These are phyloP conservation scores for Silurus asotus DNA, from an alignment of 2,113 vertebrate genomes.

Conservation along the genomic window DNA sequence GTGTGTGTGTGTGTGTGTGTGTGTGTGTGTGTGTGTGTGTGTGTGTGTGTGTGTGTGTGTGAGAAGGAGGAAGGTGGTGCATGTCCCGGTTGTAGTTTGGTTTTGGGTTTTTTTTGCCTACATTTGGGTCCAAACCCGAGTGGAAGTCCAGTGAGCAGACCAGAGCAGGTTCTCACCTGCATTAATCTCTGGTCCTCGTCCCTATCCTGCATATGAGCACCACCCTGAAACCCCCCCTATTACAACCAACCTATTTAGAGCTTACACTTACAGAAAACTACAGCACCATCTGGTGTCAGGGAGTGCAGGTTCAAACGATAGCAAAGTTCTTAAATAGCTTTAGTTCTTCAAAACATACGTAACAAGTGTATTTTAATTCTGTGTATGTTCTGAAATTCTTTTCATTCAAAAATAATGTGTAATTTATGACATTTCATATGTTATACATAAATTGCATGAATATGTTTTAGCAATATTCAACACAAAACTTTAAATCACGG, in stretches of 20 bases:
- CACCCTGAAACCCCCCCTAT: constrained; percentile 65
- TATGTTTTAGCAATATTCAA: not conserved
- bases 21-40: constrained; percentile 12
- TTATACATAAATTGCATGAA: not conserved
- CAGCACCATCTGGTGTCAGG: constrained; percentile 27
- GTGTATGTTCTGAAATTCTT: too few species aligned
- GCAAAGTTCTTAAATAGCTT: constrained; percentile 12
- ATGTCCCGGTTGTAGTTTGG: constrained; percentile 56
- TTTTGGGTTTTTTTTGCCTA: not conserved
- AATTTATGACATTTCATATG: not conserved
- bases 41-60: constrained; percentile 57
- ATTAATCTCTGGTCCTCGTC: constrained; percentile 75
- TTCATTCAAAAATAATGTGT: not conserved
- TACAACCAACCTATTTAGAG: constrained; percentile 43
- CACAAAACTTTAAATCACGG: not conserved
- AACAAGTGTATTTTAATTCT: not conserved
- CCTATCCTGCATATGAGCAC: constrained; percentile 80
- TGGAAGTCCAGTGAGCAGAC: constrained; percentile 69
- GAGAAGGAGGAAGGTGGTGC: constrained; percentile 67
- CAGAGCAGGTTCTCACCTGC: constrained; percentile 76
- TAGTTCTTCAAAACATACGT: constrained; percentile 24
- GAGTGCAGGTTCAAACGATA: constrained; percentile 50
- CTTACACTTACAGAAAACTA: not conserved
- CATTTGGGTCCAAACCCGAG: constrained; percentile 69
- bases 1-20: constrained; percentile 49